Base-by-base conservation (phyloP, 1,140 invertebrate genomes). In the Drosophila tropicalis region DNA sequence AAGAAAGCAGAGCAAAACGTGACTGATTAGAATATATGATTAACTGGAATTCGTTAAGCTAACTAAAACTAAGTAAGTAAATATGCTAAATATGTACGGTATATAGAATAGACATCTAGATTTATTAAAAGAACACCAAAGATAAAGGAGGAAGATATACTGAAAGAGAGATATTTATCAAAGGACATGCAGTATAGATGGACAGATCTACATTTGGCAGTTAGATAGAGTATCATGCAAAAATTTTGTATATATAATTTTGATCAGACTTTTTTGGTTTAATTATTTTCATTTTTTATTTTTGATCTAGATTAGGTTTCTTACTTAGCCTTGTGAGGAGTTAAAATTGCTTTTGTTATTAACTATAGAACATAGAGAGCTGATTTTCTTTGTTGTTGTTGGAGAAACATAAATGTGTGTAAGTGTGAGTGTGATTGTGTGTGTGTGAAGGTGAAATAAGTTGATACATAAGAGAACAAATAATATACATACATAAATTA, bases 251-350 rank as follows among this genome's bases (percentile, higher is more conserved):
- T 62, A 74, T 60, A 58, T 55, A 41, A 40, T 25, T 41, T 68
- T 22, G 63, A 40, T 44, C 25, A 64, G 32, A 29, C 57, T 62
- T 58, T 58, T 41, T 44, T 44, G 25, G 22, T 60, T 55, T 66
- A 6, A 5, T 36, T 36, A 5, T 36, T 36, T 36, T 36, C 5
- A n/a, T 36, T 1, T 36, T 36, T 51, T 9, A 0, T 36, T 39
- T 39, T 39, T 39, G 3, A 39, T 55, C 22, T 55, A 39, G 62
- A 70, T 54, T 62, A 65, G 44, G 40, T 70, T 67, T 75, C 60
- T 87, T 90, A 90, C 78, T 90, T 90, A 90, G 67, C 86, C 79
- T 82, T 90, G 86, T 79, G 81, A 80, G 73, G 87, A 91, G 81
- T 76, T 78, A 86, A 76, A 71, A 71, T 90, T 90, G 75, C 76